Conservation (phyloP, 2,797 vertebrate genomes). For the Telmatherina bonti region DNA sequence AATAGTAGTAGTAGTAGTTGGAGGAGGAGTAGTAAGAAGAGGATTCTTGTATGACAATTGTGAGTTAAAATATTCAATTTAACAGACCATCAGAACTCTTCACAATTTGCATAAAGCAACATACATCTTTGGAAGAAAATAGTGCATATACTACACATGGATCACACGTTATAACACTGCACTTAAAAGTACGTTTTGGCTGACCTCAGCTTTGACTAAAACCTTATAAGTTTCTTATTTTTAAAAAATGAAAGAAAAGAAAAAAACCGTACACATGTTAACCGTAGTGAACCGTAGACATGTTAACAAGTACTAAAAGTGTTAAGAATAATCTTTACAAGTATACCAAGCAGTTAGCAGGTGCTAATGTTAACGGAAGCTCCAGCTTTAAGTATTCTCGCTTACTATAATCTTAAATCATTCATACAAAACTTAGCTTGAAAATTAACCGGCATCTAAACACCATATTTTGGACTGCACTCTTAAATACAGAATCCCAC, state of each 20-base stretch:
- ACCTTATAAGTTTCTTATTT: background rate
- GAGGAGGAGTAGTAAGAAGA: no score
- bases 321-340: background rate
- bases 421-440: background rate
- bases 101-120: background rate
- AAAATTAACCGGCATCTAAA: background rate
- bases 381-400: background rate
- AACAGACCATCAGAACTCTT: background rate
- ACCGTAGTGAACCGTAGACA: fast-evolving
- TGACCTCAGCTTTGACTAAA: no score
- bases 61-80: background rate
- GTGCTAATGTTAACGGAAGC: constrained; percentile 21
- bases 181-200: no score
- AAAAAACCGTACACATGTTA: no score
- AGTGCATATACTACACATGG: background rate
- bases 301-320: constrained; percentile 3
- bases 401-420: no score
- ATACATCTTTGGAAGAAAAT: background rate
- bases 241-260: no score
- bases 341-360: background rate
- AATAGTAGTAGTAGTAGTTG: no score
- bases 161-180: background rate
- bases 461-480: background rate
- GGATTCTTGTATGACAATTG: background rate
- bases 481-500: fast-evolving